These are phyloP conservation scores for Anthoscopus minutus DNA, from an alignment of 2,113 vertebrate species.

Conservation along the genomic window DNA sequence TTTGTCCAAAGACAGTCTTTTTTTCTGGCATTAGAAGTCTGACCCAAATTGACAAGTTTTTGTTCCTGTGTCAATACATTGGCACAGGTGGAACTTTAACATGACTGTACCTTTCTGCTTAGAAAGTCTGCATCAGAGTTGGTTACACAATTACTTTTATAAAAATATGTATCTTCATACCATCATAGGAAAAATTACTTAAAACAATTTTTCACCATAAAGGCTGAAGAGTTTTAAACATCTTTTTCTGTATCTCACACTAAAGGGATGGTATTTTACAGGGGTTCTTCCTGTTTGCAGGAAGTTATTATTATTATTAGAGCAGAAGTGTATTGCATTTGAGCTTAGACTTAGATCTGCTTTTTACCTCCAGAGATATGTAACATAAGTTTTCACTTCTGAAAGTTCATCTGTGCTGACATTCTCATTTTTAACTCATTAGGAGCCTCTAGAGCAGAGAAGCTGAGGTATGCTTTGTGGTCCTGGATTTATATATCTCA, in stretches of 20 bases:
- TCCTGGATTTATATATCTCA: neutral
- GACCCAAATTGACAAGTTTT: neutral
- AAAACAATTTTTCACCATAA: neutral
- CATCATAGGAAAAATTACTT: neutral
- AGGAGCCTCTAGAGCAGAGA: neutral
- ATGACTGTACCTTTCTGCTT: neutral
- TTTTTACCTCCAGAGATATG: neutral
- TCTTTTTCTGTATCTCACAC: neutral
- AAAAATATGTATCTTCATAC: neutral
- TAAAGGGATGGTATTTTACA: neutral
- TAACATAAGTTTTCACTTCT: neutral
- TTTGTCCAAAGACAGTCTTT: neutral
- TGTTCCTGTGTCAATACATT: neutral
- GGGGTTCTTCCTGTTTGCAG: neutral
- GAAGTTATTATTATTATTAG: neutral
- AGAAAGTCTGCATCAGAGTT: neutral
- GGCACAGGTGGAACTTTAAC: neutral
- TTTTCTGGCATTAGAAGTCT: neutral
- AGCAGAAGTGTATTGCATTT: neutral
- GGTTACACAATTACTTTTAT: neutral
- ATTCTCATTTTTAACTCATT: constrained; percentile 18
- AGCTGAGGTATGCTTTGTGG: neutral
- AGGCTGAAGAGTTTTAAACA: neutral
- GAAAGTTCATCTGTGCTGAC: neutral
- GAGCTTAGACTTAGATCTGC: neutral